phyloP scores from a whole-genome alignment of 1,140 invertebrate species.

The Eupeodes corollae region DNA sequence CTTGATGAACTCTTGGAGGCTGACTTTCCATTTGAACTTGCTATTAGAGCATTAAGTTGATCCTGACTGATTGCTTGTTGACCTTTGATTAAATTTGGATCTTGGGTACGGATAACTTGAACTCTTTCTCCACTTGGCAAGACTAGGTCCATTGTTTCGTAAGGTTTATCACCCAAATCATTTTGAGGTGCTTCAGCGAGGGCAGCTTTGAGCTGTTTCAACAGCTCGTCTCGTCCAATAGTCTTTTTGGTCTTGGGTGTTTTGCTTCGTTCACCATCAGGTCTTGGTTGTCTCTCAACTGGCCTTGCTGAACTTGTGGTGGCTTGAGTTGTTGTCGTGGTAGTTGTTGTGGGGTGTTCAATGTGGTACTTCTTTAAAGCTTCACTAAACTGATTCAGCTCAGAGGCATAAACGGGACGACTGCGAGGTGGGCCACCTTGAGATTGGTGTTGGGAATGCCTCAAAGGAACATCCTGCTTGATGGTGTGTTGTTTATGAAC shows the following conservation, averaged over 20 bases:
- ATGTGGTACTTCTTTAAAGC: conserved; percentile 41
- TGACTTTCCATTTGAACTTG: neutral
- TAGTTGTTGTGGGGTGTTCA: conserved; percentile 40
- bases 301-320: conserved; percentile 30
- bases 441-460: conserved; percentile 10
- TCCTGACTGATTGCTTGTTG: conserved; percentile 32
- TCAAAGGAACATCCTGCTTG: conserved; percentile 35
- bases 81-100: conserved; percentile 47
- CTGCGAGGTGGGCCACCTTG: conserved; percentile 14
- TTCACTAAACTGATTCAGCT: conserved; percentile 34
- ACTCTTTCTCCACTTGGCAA: conserved; percentile 62
- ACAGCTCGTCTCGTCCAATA: conserved; percentile 45
- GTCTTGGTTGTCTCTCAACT: conserved; percentile 8
- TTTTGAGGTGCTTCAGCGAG: conserved; percentile 52
- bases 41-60: conserved; percentile 19
- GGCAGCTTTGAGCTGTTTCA: conserved; percentile 59
- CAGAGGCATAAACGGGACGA: conserved; percentile 36
- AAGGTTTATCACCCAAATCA: conserved; percentile 51
- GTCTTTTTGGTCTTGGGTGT: conserved; percentile 27
- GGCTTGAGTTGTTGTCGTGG: conserved; percentile 35
- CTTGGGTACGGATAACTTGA: conserved; percentile 54
- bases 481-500: conserved; percentile 49
- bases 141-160: conserved; percentile 58
- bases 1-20: neutral
- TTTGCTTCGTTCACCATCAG: conserved; percentile 1